These are phyloP conservation scores for Zophobas morio DNA, from an alignment of 1,140 invertebrate species.

Conservation along the genomic window DNA sequence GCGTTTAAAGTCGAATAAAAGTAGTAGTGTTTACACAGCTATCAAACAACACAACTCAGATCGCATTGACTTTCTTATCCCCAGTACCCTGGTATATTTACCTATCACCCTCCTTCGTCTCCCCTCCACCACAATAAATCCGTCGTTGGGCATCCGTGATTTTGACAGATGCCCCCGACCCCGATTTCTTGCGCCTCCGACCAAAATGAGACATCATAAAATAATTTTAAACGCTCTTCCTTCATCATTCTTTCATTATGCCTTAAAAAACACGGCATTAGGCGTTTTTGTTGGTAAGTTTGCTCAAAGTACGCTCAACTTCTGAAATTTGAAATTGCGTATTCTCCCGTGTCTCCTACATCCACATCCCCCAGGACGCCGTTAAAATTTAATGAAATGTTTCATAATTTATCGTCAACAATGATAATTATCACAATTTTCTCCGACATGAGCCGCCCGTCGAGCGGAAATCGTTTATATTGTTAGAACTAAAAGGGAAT, in stretches of 20 bases:
- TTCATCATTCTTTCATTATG: conserved; percentile 1
- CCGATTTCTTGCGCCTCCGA: not conserved
- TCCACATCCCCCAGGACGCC: conserved; percentile 1
- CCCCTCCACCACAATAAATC: not conserved
- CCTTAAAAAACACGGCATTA: not conserved
- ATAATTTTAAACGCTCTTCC: not conserved
- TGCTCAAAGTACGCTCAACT: not conserved
- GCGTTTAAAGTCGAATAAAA: too few species aligned
- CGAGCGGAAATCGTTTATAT: not conserved
- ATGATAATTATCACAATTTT: conserved; percentile 10
- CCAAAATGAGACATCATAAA: conserved; percentile 1
- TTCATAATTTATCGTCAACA: conserved; percentile 6
- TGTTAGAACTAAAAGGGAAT: not conserved
- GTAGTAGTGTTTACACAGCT: too few species aligned
- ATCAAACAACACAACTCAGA: too few species aligned
- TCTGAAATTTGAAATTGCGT: conserved; percentile 1
- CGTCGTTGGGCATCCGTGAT: not conserved
- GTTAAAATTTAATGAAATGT: conserved; percentile 17
- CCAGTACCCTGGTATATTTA: too few species aligned
- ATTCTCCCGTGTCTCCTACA: not conserved
- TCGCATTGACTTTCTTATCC: too few species aligned
- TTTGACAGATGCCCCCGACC: not conserved
- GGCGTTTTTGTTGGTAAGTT: not conserved
- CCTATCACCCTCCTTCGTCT: not conserved
- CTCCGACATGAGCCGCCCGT: not conserved